These are phyloP conservation scores for Palythoa grandis DNA, from an alignment of 92 coral and sea anemone species.

Conservation along the genomic window DNA sequence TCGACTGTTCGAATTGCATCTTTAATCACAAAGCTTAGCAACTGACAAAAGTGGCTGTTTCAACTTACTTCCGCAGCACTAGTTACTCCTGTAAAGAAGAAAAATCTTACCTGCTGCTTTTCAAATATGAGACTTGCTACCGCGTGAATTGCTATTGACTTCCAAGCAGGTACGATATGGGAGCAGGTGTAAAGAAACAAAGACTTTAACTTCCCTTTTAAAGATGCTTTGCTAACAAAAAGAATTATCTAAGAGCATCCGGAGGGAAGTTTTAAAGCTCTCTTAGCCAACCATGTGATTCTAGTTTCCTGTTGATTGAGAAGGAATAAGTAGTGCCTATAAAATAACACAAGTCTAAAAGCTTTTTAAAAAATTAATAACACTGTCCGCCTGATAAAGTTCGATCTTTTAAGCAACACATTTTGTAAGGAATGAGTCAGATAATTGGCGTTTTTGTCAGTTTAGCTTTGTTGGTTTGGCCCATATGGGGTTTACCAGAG, in stretches of 20 bases:
- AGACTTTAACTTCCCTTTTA: not conserved
- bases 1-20: too few species aligned
- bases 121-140: not conserved
- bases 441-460: not conserved
- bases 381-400: not conserved
- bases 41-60: too few species aligned
- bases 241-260: not conserved
- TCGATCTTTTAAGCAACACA: not conserved
- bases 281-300: not conserved
- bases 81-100: not conserved
- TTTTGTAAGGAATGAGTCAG: not conserved
- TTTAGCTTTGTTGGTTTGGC: not conserved
- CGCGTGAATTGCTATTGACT: not conserved
- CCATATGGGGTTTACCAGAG: slow-evolving; percentile 1
- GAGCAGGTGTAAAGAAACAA: not conserved
- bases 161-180: not conserved
- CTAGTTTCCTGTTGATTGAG: not conserved
- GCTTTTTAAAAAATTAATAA: not conserved
- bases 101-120: not conserved
- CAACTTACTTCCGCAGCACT: too few species aligned
- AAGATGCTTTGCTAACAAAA: not conserved
- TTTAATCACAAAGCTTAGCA: too few species aligned
- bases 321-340: not conserved
- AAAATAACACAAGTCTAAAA: not conserved
- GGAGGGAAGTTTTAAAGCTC: not conserved